These are phyloP conservation scores for Proisotoma minuta DNA, from an alignment of 2,888 invertebrate species.

Conservation along the genomic window DNA sequence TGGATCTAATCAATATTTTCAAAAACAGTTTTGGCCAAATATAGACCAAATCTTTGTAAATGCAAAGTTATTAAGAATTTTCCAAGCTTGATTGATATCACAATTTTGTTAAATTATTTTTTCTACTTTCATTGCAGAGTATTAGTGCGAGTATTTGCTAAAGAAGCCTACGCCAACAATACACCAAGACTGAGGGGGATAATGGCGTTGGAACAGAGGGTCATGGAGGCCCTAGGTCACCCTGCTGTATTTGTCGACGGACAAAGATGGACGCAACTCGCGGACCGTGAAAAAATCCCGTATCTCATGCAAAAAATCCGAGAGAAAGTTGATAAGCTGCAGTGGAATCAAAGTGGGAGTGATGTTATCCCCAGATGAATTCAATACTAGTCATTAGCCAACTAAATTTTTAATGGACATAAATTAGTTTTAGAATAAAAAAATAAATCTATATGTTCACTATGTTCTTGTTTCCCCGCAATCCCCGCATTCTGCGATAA, in stretches of 20 bases:
- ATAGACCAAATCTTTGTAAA: too few relatives aligned
- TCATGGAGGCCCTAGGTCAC: slow-evolving; percentile 58
- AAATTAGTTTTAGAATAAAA: background rate
- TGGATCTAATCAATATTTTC: too few relatives aligned
- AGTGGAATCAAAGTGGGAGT: slow-evolving; percentile 35
- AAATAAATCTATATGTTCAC: background rate
- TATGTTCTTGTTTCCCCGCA: too few relatives aligned
- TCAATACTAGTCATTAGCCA: background rate
- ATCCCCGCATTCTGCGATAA: too few relatives aligned
- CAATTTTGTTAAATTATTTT: too few relatives aligned
- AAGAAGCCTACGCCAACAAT: slow-evolving; percentile 59
- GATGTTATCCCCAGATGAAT: slow-evolving; percentile 28
- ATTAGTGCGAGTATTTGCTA: slow-evolving; percentile 57
- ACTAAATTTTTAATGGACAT: background rate
- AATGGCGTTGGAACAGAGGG: slow-evolving; percentile 56
- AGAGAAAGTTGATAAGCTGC: slow-evolving; percentile 44
- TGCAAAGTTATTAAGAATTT: too few relatives aligned
- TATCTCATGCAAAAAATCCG: slow-evolving; percentile 61
- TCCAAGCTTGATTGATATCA: too few relatives aligned
- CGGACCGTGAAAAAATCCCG: slow-evolving; percentile 60
- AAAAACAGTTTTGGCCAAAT: too few relatives aligned
- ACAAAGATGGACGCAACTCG: slow-evolving; percentile 56
- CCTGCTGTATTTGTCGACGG: slow-evolving; percentile 58
- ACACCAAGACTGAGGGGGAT: slow-evolving; percentile 57
- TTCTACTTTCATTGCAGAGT: slow-evolving; percentile 59